Evolutionary conservation across 2,888 invertebrate genomes (phyloP).

Genomic region (Seira musarum): DNA sequence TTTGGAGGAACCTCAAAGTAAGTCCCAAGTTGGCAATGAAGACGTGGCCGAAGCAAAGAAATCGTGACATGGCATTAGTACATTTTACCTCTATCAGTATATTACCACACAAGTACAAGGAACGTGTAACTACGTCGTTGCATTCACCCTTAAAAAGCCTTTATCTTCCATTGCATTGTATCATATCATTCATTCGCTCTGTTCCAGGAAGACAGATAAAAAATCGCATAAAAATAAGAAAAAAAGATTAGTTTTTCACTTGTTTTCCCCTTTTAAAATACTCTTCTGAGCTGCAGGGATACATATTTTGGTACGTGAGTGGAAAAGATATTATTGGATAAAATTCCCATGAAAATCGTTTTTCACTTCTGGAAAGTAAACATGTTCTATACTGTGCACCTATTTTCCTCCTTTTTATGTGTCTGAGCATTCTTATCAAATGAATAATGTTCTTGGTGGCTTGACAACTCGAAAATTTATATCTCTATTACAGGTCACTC

Average conservation of each 20-base stretch:
- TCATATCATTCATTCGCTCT: too few relatives aligned
- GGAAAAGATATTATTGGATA: slow-evolving; percentile 30
- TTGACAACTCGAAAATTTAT: slow-evolving; percentile 63
- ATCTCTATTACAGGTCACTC: slow-evolving; percentile 60
- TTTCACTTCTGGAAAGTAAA: slow-evolving; percentile 3
- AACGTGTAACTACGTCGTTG: too few relatives aligned
- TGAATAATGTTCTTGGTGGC: slow-evolving; percentile 57
- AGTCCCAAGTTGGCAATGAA: slow-evolving; percentile 56
- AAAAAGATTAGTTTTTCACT: slow-evolving; percentile 30
- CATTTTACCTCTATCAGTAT: too few relatives aligned
- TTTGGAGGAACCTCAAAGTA: slow-evolving; percentile 29
- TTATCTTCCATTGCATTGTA: too few relatives aligned
- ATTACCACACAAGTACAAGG: slow-evolving; percentile 18
- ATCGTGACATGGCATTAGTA: slow-evolving; percentile 39
- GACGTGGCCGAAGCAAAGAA: slow-evolving; percentile 43
- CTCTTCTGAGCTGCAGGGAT: too few relatives aligned
- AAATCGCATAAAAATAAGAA: slow-evolving; percentile 26
- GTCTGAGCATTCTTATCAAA: background rate
- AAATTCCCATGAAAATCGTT: background rate
- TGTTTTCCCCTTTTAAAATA: background rate
- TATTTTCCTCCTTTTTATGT: background rate
- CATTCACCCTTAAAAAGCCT: too few relatives aligned
- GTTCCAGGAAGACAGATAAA: slow-evolving; percentile 16
- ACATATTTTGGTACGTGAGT: slow-evolving; percentile 43
- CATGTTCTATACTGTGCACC: background rate